Conservation (phyloP, 2,797 vertebrate species). For the Rhinichthys osculus region DNA sequence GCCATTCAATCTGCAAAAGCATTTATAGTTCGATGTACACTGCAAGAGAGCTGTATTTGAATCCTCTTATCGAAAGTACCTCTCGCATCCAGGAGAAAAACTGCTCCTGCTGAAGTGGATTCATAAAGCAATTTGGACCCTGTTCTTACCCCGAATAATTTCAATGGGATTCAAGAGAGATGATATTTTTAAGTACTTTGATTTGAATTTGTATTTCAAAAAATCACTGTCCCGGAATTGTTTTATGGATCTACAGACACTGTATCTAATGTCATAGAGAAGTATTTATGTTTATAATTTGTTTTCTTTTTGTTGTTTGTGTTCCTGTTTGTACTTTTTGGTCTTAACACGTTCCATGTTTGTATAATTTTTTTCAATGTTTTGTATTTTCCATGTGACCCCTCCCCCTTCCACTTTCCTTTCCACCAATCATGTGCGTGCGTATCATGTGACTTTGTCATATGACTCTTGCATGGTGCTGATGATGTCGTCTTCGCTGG, state of each 20-base stretch:
- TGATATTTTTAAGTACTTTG: constrained; percentile 7
- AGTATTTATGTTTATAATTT: constrained; percentile 69
- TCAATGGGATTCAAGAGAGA: background rate
- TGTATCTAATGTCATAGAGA: constrained; percentile 60
- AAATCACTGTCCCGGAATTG: constrained; percentile 54
- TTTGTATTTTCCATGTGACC: constrained; percentile 96
- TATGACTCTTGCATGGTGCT: constrained; percentile 99
- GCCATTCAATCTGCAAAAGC: constrained; percentile 27
- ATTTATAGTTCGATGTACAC: constrained; percentile 13
- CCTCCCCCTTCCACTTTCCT: constrained; percentile 89
- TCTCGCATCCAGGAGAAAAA: constrained; percentile 65
- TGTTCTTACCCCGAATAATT: constrained; percentile 49
- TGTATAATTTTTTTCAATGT: constrained; percentile 94
- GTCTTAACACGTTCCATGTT: constrained; percentile 88
- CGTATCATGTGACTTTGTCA: constrained; percentile 99
- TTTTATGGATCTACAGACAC: constrained; percentile 66
- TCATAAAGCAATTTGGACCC: constrained; percentile 65
- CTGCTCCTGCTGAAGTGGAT: constrained; percentile 62
- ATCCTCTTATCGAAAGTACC: constrained; percentile 39
- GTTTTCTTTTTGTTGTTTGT: constrained; percentile 73
- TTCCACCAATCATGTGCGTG: constrained; percentile 98
- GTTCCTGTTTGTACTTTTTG: constrained; percentile 69
- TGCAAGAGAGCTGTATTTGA: constrained; percentile 35
- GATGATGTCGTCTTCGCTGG: constrained; percentile 98
- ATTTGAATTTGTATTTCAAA: constrained; percentile 14